Base-by-base conservation (phyloP, 2,113 vertebrate species). In the Siniperca knerii region DNA sequence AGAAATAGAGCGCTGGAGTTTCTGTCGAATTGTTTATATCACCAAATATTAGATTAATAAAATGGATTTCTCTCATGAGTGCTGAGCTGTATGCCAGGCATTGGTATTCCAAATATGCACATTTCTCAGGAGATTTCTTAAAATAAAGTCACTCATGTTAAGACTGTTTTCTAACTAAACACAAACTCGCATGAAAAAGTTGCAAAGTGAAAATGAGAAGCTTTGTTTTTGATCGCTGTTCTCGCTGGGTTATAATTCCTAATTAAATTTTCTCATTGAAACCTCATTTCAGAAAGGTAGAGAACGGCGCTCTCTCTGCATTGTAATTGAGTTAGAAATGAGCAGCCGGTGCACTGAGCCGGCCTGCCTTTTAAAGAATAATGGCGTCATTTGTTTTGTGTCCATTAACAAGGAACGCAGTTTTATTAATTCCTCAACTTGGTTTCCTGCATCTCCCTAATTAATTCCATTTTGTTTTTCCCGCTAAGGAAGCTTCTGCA, bases 341-440 rank as follows among this genome's bases (percentile, higher is more conserved):
- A 92, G 89, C 86, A 89, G 87, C 87, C 90, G 64, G 85, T 29
- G 82, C 78, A 88, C 90, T 87, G 92, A 90, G 89, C 69, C 75
- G 58, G 82, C 33, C 93, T 86, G 92, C 89, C 91, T 94, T 93
- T 90, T 90, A 87, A 94, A 92, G 91, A 93, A 91, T 94, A 96
- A 95, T 95, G 71, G 83, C 75, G 82, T 95, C 92, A 95, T 96
- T 97, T 96, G 91, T 96, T 96, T 93, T 93, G 92, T 95, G 89
- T 94, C 93, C 92, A 96, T 96, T 97, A 97, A 95, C 92, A 87
- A 95, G 83, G 70, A 96, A 96, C 86, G 87, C 93, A 92, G 81
- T 87, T 95, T 97, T 97, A 95, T 97, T 96, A 97, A 96, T 98
- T 97, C 94, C 91, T 94, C 85, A 95, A 90, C 93, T 97, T 96